Conservation (phyloP, 2,888 invertebrate genomes). For the Seira sanloemensis region DNA sequence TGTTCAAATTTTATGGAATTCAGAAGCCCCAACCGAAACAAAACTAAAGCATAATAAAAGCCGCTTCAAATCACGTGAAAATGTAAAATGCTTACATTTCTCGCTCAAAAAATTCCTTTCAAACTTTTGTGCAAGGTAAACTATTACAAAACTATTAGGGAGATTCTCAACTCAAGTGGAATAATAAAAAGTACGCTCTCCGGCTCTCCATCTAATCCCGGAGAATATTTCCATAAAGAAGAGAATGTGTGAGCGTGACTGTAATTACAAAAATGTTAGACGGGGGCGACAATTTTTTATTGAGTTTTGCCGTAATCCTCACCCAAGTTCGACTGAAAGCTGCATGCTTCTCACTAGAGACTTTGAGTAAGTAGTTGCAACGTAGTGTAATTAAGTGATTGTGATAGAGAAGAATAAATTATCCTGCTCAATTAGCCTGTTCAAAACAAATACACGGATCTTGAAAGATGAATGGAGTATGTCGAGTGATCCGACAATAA, state of each 20-base stretch:
- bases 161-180: background rate
- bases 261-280: background rate
- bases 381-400: background rate
- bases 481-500: constrained; percentile 21
- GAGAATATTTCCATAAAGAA: background rate
- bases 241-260: background rate
- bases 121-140: background rate
- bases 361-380: background rate
- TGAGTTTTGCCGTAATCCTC: background rate
- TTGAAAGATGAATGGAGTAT: constrained; percentile 7
- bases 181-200: background rate
- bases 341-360: no score
- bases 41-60: background rate
- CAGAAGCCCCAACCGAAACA: background rate
- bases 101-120: no score
- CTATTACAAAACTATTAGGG: background rate
- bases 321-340: background rate
- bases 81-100: background rate
- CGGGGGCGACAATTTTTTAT: background rate
- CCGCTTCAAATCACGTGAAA: background rate
- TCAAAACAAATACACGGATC: constrained; percentile 1
- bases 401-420: background rate
- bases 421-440: background rate
- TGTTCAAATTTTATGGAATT: background rate
- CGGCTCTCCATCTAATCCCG: background rate